phyloP scores from a whole-genome alignment of 2,113 vertebrate genomes.

The Nansenia antarctica region DNA sequence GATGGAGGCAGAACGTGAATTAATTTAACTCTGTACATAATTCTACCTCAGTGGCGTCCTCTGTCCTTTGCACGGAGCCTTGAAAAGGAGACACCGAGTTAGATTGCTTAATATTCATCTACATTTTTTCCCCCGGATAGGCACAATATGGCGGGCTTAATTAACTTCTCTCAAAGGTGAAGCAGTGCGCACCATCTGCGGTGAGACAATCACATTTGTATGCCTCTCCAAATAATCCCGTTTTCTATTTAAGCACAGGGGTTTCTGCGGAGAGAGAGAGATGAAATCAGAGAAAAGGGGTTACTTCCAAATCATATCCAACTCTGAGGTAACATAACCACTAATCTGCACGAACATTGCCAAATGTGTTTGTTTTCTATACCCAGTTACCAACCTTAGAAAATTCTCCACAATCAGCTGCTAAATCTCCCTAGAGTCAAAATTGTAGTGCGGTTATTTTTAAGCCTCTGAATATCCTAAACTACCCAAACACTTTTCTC shows the following conservation, averaged over 20 bases:
- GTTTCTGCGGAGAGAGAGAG: constrained; percentile 34
- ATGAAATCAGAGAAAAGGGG: constrained; percentile 16
- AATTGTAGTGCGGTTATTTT: constrained; percentile 46
- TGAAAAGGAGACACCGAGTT: constrained; percentile 91
- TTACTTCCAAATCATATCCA: constrained; percentile 75
- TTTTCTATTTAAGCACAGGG: constrained; percentile 78
- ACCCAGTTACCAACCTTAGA: neutral
- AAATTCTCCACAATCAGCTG: constrained; percentile 14
- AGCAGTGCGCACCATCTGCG: constrained; percentile 99
- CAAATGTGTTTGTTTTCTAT: neutral
- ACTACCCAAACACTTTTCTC: constrained; percentile 22
- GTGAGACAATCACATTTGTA: constrained; percentile 97
- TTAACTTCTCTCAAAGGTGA: constrained; percentile 99
- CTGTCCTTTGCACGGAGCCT: constrained; percentile 86
- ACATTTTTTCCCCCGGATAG: constrained; percentile 95
- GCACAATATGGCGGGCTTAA: constrained; percentile 99
- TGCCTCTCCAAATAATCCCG: constrained; percentile 96
- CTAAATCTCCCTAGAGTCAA: constrained; percentile 1
- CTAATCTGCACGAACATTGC: neutral
- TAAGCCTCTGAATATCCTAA: constrained; percentile 28
- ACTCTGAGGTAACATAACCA: constrained; percentile 47
- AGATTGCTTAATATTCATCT: constrained; percentile 99
- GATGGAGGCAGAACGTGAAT: constrained; percentile 86
- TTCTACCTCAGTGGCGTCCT: constrained; percentile 91
- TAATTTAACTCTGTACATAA: constrained; percentile 94